A percentile compares a stretch with the other conserved stretches of the same genome.
These are phyloP conservation scores for Muntiacus reevesi DNA, from an alignment of 2,113 vertebrate species.

Conservation along the genomic window DNA sequence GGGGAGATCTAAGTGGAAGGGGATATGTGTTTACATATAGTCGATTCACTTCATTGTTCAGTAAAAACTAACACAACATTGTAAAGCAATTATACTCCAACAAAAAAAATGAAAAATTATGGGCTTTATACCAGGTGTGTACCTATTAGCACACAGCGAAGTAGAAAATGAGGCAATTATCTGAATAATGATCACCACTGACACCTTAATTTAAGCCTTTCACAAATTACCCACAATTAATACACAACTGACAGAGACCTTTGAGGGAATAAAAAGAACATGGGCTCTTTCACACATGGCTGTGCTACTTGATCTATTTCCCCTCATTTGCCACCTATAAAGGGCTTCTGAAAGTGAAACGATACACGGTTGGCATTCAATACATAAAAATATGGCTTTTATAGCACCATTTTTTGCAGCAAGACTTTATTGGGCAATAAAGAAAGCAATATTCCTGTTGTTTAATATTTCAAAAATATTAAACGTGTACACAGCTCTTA, in stretches of 20 bases:
- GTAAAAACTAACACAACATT: background rate
- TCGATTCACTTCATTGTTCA: background rate
- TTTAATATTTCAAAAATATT: background rate
- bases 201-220: background rate
- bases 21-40: background rate
- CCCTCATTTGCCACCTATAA: background rate
- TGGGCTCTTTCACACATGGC: background rate
- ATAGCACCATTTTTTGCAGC: background rate
- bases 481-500: background rate
- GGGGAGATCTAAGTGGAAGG: background rate
- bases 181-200: background rate
- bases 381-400: background rate
- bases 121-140: background rate
- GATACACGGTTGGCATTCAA: background rate
- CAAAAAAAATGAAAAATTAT: background rate
- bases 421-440: background rate
- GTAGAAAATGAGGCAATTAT: background rate
- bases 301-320: background rate
- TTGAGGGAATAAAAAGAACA: background rate
- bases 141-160: background rate
- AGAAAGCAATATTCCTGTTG: background rate
- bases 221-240: background rate
- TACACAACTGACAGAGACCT: background rate
- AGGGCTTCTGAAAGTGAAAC: background rate
- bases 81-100: background rate